Base-by-base conservation (phyloP, 2,888 invertebrate genomes). In the Tetramorium bicarinatum region DNA sequence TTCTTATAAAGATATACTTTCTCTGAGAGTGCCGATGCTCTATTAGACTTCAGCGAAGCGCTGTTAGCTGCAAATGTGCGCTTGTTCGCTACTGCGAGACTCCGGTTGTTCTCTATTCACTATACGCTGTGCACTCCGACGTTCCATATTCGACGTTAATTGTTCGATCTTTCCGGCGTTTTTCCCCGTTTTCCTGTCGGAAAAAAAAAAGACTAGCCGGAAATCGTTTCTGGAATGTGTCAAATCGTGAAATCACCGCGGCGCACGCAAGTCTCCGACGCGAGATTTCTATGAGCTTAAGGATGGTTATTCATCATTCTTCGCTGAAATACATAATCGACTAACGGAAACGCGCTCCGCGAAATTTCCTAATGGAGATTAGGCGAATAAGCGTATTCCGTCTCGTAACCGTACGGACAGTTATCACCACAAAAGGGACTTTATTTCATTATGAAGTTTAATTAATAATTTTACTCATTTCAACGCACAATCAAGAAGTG, bases 231-330 rank as follows among this genome's bases (percentile, higher is more conserved):
- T 21, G 56, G 44, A 72, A 72, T 79, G 59, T 72, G 79, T 47
- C 72, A 71, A 79, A 47, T 79, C 21, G 47, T 59, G 59, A 79
- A 56, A 72, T 79, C 72, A 79, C 47, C 34, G 59, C 25, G 54
- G 9, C 47, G 18, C 52, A 44, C 54, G 29, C 44, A 15, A 67
- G 34, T 11, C 54, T 38, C 4, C 47, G 34, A 13, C 18, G 21
- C 41, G 21, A 59, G 72, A 18, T 47, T 49, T 79, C 47, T 49
- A 59, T 25, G 34, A 47, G 47, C 56, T 72, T 72, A 59, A 80
- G 38, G 59, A 77, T 4, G 52, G 79, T 72, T 80, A 72, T 80
- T 80, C 79, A 72, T 79, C 72, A 72, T 80, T 59, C 59, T 59
- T 25, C 79, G 56, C 47, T 72, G 72, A 59, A 80, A 80, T 38